Conservation (phyloP, 2,888 invertebrate species). For the Morpho achilles region DNA sequence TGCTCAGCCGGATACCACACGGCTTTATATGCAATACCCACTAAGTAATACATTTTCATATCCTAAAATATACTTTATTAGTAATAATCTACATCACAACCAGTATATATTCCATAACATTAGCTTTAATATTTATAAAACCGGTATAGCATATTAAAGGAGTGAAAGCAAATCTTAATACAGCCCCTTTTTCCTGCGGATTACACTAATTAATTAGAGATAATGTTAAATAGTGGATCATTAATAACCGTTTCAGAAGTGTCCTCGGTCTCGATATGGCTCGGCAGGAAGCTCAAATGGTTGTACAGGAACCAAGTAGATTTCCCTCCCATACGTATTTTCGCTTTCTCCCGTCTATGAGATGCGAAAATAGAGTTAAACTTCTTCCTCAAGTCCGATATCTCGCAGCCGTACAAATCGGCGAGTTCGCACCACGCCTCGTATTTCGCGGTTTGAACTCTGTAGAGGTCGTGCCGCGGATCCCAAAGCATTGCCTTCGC, state of each 20-base stretch:
- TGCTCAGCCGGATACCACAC: no score
- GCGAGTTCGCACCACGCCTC: slow-evolving; percentile 59
- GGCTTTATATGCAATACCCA: no score
- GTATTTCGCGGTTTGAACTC: slow-evolving; percentile 53
- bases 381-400: slow-evolving; percentile 58
- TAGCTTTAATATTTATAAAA: no score
- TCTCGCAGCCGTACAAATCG: slow-evolving; percentile 51
- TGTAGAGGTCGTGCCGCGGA: slow-evolving; percentile 41
- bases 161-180: no score
- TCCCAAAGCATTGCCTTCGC: slow-evolving; percentile 56
- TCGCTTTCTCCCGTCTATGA: slow-evolving; percentile 58
- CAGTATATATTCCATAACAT: no score
- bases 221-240: neutral
- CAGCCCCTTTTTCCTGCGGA: neutral
- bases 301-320: slow-evolving; percentile 62
- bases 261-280: slow-evolving; percentile 39
- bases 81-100: no score
- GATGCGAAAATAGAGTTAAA: slow-evolving; percentile 67
- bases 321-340: slow-evolving; percentile 48
- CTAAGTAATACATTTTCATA: no score
- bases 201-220: neutral
- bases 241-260: neutral
- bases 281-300: slow-evolving; percentile 53
- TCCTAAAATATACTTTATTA: no score
- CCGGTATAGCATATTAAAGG: no score